A percentile compares a stretch with the other conserved stretches of the same genome.
These are phyloP conservation scores for Vireo altiloquus DNA, from an alignment of 2,113 vertebrate genomes.

Conservation along the genomic window DNA sequence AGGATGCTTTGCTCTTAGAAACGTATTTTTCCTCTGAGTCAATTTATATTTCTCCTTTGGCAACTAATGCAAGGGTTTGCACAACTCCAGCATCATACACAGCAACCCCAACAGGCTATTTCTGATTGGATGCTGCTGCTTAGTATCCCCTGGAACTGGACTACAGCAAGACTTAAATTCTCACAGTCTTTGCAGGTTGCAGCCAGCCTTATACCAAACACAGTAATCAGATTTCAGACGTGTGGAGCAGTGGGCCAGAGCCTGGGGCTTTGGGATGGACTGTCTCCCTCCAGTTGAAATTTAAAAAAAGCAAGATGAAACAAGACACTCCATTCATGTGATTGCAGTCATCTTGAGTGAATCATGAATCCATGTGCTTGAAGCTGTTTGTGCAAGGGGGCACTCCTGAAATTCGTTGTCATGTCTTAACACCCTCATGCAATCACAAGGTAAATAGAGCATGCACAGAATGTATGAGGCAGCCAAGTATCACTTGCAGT, in stretches of 20 bases:
- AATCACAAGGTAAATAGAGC: neutral
- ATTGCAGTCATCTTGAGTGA: neutral
- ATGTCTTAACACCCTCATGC: neutral
- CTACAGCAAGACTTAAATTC: neutral
- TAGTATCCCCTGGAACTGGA: neutral
- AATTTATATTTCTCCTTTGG: neutral
- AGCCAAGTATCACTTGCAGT: neutral
- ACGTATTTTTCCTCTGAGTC: neutral
- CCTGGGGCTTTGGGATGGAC: neutral
- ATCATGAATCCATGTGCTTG: neutral
- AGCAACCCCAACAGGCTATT: neutral
- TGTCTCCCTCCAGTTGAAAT: neutral
- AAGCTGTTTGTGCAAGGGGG: neutral
- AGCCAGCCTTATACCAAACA: neutral
- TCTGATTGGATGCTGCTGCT: neutral
- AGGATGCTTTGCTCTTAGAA: neutral
- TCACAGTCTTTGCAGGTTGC: neutral
- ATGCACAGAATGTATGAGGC: rapidly evolving
- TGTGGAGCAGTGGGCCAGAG: neutral
- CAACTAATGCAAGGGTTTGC: neutral
- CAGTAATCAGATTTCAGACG: neutral
- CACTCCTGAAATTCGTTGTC: neutral
- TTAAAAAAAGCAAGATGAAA: neutral
- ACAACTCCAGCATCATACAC: neutral
- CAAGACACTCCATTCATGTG: neutral